Base-by-base conservation (phyloP, 2,888 invertebrate species). In the Lasioglossum calceatum region DNA sequence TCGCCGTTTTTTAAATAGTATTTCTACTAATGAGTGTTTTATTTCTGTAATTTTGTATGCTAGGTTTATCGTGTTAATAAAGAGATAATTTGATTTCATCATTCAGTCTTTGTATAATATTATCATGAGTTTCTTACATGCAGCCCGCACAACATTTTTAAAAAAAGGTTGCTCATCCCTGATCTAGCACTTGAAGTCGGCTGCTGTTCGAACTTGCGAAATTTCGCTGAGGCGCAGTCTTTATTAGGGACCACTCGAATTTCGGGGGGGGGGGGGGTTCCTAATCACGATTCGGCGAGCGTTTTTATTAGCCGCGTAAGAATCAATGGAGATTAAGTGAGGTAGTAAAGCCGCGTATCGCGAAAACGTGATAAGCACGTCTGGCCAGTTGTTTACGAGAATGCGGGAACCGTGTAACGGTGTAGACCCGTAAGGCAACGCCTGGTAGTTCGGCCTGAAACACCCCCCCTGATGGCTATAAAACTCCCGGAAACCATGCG, bases 361-460 rank as follows among this genome's bases (percentile, higher is more conserved):
- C 82, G 89, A 85, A 50, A 81, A 88, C 85, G 87, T 87, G 91
- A 91, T 91, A 91, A 90, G 92, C 89, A 90, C 89, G 88, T 90
- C 88, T 85, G 86, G 82, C 81, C 83, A 85, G 89, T 92, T 90
- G 92, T 92, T 93, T 92, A 93, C 91, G 93, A 92, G 93, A 94
- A 94, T 94, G 94, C 93, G 92, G 93, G 93, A 94, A 94, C 92
- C 93, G 90, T 94, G 90, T 94, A 92, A 92, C 92, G 91, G 89
- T 87, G 90, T 78, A 81, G 80, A 88, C 87, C 89, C 88, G 92
- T 93, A 92, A 93, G 89, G 92, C 88, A 90, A 88, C 88, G 87
- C 73, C 82, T 88, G 91, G 88, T 90, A 86, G 90, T 89, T 87
- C 89, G 84, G 85, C 83, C 88, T 84, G 91, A 89, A 92, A 91